Base-by-base conservation (phyloP, 2,888 invertebrate genomes). In the Dendrolimus houi region DNA sequence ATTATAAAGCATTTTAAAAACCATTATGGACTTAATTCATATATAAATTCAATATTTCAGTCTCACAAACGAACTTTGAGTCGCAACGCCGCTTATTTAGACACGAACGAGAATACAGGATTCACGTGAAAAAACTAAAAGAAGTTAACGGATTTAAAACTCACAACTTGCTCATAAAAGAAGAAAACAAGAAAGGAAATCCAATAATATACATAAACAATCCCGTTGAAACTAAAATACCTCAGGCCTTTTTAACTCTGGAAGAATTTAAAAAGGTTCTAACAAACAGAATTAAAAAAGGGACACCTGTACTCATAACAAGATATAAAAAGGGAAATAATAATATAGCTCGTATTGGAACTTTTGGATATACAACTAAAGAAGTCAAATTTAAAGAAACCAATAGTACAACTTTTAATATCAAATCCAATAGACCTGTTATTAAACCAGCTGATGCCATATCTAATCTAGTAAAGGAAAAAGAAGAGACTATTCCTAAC, bases 161-260 rank as follows among this genome's bases (percentile, higher is more conserved):
- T 10, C 89, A 89, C 54, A 89, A 89, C 56, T 69, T 88, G 1
- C 53, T 70, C 13, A 62, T 85, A 10, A 77, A 72, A 64, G 68
- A 71, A 59, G 65, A 61, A 54, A 60, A 62, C 9, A 9, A 12
- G 2, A 57, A 62, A 2, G 56, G 58, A 1, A 68, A 72, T 10
- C 70, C 80, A 8, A 58, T 81, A 0, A 76, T 89, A 52, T 89
- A 87, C 55, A 81, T 89, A 47, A 76, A 76, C 54, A 89, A 89
- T 56, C 89, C 89, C 0, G 75, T 89, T 0, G 89, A 89, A 74
- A 74, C 87, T 0, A 74, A 75, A 61, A 55, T 85, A 57, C 83
- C 88, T 0, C 70, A 83, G 6, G 67, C 87, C 0, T 87, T 69
- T 62, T 57, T 88, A 9, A 72, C 78, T 7, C 41, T 77, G 52